Percentiles rank a stretch among this genome's conserved stretches.
Conservation (phyloP, 2,888 invertebrate genomes). For the Tinea trinotella region DNA sequence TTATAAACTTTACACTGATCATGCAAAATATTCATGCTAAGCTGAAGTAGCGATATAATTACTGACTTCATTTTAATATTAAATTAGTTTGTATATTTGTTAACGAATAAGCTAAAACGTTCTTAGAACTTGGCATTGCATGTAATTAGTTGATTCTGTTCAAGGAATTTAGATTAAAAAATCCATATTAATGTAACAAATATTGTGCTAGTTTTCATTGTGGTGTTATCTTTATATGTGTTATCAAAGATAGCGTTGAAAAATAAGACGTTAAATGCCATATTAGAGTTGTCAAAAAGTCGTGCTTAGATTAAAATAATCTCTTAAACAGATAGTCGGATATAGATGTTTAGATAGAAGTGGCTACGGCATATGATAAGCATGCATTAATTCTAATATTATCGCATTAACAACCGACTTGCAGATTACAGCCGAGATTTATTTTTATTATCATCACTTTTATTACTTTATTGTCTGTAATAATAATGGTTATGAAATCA, state of each 20-base stretch:
- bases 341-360: slow-evolving; percentile 10
- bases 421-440: slow-evolving; percentile 52
- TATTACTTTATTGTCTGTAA: slow-evolving; percentile 21
- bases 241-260: slow-evolving; percentile 14
- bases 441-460: slow-evolving; percentile 46
- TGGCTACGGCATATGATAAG: slow-evolving; percentile 12
- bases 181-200: not conserved
- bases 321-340: slow-evolving; percentile 15
- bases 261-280: slow-evolving; percentile 12
- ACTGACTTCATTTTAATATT: not conserved
- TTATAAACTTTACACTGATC: not conserved
- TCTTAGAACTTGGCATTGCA: not conserved
- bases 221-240: slow-evolving; percentile 6
- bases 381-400: slow-evolving; percentile 31
- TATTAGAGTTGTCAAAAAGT: slow-evolving; percentile 16
- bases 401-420: slow-evolving; percentile 29
- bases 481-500: not conserved
- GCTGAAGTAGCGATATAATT: not conserved
- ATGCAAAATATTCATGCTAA: slow-evolving; percentile 17
- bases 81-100: not conserved
- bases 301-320: slow-evolving; percentile 18
- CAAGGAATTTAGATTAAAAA: not conserved
- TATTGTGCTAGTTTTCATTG: slow-evolving; percentile 4
- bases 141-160: not conserved
- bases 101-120: not conserved